Evolutionary conservation across 2,888 invertebrate species (phyloP), one percentile per base, ranked within the genome.

Genomic region (Drosophila planitibia): DNA sequence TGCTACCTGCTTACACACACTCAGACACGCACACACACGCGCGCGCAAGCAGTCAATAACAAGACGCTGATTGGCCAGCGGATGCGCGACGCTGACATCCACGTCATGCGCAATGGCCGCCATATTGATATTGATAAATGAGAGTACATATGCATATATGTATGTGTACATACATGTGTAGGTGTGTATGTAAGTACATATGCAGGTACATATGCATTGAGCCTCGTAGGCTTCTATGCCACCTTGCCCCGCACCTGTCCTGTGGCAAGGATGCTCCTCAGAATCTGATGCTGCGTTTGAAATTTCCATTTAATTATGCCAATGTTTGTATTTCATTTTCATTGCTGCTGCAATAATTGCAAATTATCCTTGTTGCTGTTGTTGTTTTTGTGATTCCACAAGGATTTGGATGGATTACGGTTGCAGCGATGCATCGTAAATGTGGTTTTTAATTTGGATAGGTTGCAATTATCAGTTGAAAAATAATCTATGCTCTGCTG

Each of bases 81-180:
- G 22, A 25, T 33, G 22, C 25, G 49, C 59, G 28, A 35, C 49
- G 63, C 28, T 52, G 28, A 30, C 70, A 70, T 41, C n/a, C 63
- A 22, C 70, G 83, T 76, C 92, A 86, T 92, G 91, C 91, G 91
- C 91, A 92, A 83, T 92, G 89, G 84, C 74, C 91, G 91, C 92
- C 91, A 91, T 92, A 87, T 90, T 83, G 78, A 73, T 85, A 82
- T 63, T 64, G 68, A 68, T 71, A 71, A 61, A 65, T 35, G 68
- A 30, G 65, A 49, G 54, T 59, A 60, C 32, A 58, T 65, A 41
- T 55, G 47, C 35, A 74, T 25, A 63, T 28, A 65, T 39, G 58
- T 1, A 51, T 41, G 19, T 47, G 7, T 28, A 6, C 16, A 12
- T 33, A 10, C 44, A 37, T 60, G n/a, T 37, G 35, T 25, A 22